phyloP scores from a whole-genome alignment of 2,113 vertebrate genomes.

The Craseonycteris thonglongyai region DNA sequence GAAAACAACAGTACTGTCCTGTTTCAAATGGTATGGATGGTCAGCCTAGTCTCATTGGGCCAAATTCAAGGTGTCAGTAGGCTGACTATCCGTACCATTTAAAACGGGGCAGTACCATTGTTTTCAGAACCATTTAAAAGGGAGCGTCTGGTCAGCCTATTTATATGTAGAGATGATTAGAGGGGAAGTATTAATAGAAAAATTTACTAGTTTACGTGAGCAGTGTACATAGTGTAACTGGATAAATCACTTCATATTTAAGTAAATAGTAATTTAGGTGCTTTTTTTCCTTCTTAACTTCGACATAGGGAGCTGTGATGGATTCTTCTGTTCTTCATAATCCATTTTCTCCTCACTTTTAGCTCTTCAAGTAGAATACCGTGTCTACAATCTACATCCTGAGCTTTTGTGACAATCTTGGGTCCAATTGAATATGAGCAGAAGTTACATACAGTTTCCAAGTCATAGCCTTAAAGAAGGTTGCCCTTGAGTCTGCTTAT shows the following conservation, averaged over 20 bases:
- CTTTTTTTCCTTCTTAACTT: not conserved
- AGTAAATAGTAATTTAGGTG: not conserved
- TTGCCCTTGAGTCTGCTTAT: not conserved
- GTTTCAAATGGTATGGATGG: too few relatives aligned
- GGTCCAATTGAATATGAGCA: not conserved
- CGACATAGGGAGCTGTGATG: not conserved
- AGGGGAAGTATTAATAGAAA: not conserved
- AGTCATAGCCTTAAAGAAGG: too few relatives aligned
- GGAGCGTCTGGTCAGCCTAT: too few relatives aligned
- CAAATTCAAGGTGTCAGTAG: too few relatives aligned
- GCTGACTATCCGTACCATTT: too few relatives aligned
- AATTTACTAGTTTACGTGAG: not conserved
- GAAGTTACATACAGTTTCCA: not conserved
- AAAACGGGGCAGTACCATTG: too few relatives aligned
- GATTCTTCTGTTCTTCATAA: not conserved
- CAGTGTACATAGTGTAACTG: not conserved
- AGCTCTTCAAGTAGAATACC: not conserved
- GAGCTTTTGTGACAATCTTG: not conserved
- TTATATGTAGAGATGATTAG: not conserved
- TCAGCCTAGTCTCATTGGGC: too few relatives aligned
- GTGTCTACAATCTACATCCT: rapidly evolving
- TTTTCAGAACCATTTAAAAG: too few relatives aligned
- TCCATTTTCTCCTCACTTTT: not conserved
- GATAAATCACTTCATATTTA: not conserved
- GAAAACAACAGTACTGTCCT: too few relatives aligned